These are phyloP conservation scores for Onychostoma macrolepis DNA, from an alignment of 2,113 vertebrate genomes.

Conservation along the genomic window DNA sequence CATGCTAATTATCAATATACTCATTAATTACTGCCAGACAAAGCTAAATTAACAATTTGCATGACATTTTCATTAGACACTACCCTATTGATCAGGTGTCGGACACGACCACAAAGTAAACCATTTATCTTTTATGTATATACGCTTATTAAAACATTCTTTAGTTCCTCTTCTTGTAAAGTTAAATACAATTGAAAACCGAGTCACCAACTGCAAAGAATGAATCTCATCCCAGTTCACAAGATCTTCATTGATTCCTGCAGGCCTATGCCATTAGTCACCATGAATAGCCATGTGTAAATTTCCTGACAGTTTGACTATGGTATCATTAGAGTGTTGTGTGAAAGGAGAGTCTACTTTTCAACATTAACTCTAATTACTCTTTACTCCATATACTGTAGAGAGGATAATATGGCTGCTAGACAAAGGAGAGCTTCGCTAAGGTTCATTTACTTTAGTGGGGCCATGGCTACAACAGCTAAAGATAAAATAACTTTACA, in stretches of 20 bases:
- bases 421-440: conserved; percentile 7
- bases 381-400: conserved; percentile 27
- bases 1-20: conserved; percentile 42
- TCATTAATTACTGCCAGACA: conserved; percentile 27
- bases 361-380: conserved; percentile 49
- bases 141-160: not conserved
- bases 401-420: conserved; percentile 5
- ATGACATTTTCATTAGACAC: conserved; percentile 38
- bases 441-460: conserved; percentile 26
- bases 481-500: not conserved
- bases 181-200: not conserved
- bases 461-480: not conserved
- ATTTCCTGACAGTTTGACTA: conserved; percentile 42
- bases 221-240: conserved; percentile 33
- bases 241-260: conserved; percentile 36
- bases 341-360: conserved; percentile 41
- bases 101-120: not conserved
- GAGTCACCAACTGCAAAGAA: not conserved
- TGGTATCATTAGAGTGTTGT: conserved; percentile 39
- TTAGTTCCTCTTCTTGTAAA: conserved; percentile 17
- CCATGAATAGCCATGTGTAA: conserved; percentile 27
- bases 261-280: conserved; percentile 32
- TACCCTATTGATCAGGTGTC: conserved; percentile 29
- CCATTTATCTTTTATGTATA: not conserved
- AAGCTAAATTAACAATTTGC: conserved; percentile 37